Base-by-base conservation (phyloP, 2,888 invertebrate species). In the Spisula solida region DNA sequence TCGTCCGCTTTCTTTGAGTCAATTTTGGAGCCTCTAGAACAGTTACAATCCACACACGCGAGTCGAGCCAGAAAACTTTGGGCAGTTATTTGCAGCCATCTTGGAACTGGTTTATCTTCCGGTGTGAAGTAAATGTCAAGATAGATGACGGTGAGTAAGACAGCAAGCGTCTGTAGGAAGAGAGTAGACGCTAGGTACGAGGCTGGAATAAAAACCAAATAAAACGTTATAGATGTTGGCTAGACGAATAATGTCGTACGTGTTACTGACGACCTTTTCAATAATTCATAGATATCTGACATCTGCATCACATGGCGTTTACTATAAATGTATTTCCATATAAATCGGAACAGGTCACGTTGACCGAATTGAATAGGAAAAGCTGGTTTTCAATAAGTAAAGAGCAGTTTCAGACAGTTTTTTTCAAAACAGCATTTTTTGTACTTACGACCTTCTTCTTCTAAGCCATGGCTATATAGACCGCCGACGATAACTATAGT, bases 61-160 rank as follows among this genome's bases (percentile, higher is more conserved):
- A 83, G 20, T 5, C 70, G 47, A 0, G 34, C 41, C 20, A 83
- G 31, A 31, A 2, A 75, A 16, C 70, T 51, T 29, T 47, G 82
- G 12, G 88, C 56, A 2, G 91, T 0, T 0, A 70, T 16, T 31
- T 85, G 55, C 2, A 89, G 14, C 86, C 86, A 88, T 1, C 47
- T 48, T 20, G 92, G 88, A 14, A 92, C 83, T 47, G 80, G 86
- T 25, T 83, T 79, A 2, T 90, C 87, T 8, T 88, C 91, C 1
- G 91, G 84, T 25, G 82, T 85, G 55, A 90, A 90, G 56, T 91
- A 90, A 6, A 88, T 25, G 56, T 91, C 88, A 16, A 91, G 88
- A 60, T 88, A 88, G 8, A 91, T 41, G 0, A 91, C 87, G 0
- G 91, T 90, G 6, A 89, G 83, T 8, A 91, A 48, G 25, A 91